These are phyloP conservation scores for Seriola quinqueradiata DNA, from an alignment of 2,113 vertebrate species.

Conservation along the genomic window DNA sequence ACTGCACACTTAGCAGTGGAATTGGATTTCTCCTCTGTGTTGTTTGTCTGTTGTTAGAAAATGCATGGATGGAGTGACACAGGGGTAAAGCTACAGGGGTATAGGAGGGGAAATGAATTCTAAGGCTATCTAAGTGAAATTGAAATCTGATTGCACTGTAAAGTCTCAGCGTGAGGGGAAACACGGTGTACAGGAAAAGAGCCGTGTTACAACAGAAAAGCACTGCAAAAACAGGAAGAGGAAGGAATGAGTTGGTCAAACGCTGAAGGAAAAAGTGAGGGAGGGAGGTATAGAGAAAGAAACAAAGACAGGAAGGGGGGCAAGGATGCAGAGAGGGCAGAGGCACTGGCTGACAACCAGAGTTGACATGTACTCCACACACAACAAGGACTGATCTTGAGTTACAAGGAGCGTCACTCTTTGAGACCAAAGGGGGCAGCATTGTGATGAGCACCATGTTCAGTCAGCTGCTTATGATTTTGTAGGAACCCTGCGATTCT, in stretches of 20 bases:
- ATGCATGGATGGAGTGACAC: slow-evolving; percentile 43
- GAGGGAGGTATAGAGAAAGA: slow-evolving; percentile 2
- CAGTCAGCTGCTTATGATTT: slow-evolving; percentile 68
- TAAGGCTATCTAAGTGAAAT: slow-evolving; percentile 48
- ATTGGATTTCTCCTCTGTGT: slow-evolving; percentile 71
- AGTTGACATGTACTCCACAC: background rate
- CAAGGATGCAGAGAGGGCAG: slow-evolving; percentile 21
- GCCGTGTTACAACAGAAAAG: slow-evolving; percentile 7
- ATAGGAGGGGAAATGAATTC: slow-evolving; percentile 35
- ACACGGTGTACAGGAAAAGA: slow-evolving; percentile 19
- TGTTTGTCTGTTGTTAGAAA: slow-evolving; percentile 59
- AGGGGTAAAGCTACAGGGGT: slow-evolving; percentile 37
- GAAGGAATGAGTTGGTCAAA: slow-evolving; percentile 13
- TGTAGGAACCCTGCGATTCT: slow-evolving; percentile 56
- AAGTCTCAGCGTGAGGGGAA: slow-evolving; percentile 21
- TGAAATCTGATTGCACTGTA: slow-evolving; percentile 54
- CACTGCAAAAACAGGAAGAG: slow-evolving; percentile 15
- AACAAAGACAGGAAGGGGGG: slow-evolving; percentile 33
- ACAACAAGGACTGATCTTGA: background rate
- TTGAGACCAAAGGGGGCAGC: slow-evolving; percentile 22
- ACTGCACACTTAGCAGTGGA: slow-evolving; percentile 70
- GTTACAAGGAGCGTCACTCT: slow-evolving; percentile 5
- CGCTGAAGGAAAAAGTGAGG: background rate
- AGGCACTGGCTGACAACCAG: background rate
- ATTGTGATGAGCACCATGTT: slow-evolving; percentile 20